Evolutionary conservation across 2,113 vertebrate genomes (phyloP), one percentile per base, ranked within the genome.

Genomic region (Speoplatyrhinus poulsoni): DNA sequence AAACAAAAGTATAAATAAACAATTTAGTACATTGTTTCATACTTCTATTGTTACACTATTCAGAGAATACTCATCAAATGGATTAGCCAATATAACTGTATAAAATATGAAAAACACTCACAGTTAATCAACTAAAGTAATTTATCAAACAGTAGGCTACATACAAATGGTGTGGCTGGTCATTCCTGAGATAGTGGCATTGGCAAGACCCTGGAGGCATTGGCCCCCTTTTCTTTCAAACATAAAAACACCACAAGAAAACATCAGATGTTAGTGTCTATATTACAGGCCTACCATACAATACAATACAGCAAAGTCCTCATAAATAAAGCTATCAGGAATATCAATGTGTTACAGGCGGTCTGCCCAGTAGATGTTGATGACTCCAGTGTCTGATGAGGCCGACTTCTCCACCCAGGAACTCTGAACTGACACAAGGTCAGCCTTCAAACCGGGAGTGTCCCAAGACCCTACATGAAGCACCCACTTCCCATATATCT

Each of bases 401-500:
- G 87, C 53, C 0, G 85, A 88, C 62, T 89, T 33, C 0, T 91
- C 87, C 26, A 91, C 50, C 90, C 88, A 91, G 69, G 90, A 90
- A 66, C 79, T 78, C 54, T 84, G 85, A 52, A 87, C 82, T 0
- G 70, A 9, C n/a, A 33, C 10, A 68, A 91, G 52, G 80, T 90
- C 90, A 0, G 0, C 62, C 65, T 81, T 89, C 66, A 91, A 81
- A 9, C 65, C 79, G 0, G 64, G 79, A 59, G 87, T 0, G 12
- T 91, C 90, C 85, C 86, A 90, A 0, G 81, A 56, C 1, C 79
- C 80, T 3, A 88, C 86, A 15, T 87, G 85, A 5, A 91, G 71
- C 65, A 90, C 73, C 90, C 90, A 91, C 58, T 88, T 91, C 8
- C 90, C 90, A 67, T 87, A 90, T 49, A 91, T 85, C 90, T 91